Base-by-base conservation (phyloP, 2,113 vertebrate genomes). In the Bettongia penicillata region DNA sequence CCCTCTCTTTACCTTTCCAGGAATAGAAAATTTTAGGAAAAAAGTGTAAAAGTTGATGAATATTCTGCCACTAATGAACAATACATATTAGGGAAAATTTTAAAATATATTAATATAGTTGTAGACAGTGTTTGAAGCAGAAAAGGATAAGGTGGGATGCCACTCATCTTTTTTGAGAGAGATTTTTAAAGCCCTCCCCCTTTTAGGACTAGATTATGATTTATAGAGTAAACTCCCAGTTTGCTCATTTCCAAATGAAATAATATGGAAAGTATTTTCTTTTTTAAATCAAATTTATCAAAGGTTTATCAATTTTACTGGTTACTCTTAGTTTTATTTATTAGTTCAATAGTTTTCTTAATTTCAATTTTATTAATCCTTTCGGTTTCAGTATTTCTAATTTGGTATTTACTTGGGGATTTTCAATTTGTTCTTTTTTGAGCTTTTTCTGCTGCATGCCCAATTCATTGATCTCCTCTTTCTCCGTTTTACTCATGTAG, bases 241-340 rank as follows among this genome's bases (percentile, higher is more conserved):
- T 95, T 51, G 43, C 95, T 93, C 0, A 48, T 98, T 97, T 97
- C 97, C 97, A 97, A 97, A 98, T 97, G 95, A 97, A 97, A 97
- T 97, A 97, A 97, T 68, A 92, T 92, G 91, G 91, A 97, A 97
- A 96, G 97, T 91, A 96, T 97, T 93, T 93, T 43, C 95, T 94
- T 90, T 53, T 93, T 48, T 48, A 48, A 48, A 48, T 48, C 48
- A 48, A 48, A 3, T 48, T 48, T 2, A 48, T 48, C 48, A 48
- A 48, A 48, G 48, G 2, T 48, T 48, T 48, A 48, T 48, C 48
- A 48, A 48, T 48, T 48, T 48, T 48, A 48, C 48, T 48, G 48
- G 48, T 48, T 48, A 3, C 48, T 48, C 48, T 48, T 48, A 48
- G 48, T 48, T 48, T 48, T 48, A 48, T 48, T 48, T 48, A 48